Percentiles rank a stretch among this genome's conserved stretches.
Evolutionary conservation across 2,113 vertebrate genomes (phyloP).

Genomic region (Danionella cerebrum): DNA sequence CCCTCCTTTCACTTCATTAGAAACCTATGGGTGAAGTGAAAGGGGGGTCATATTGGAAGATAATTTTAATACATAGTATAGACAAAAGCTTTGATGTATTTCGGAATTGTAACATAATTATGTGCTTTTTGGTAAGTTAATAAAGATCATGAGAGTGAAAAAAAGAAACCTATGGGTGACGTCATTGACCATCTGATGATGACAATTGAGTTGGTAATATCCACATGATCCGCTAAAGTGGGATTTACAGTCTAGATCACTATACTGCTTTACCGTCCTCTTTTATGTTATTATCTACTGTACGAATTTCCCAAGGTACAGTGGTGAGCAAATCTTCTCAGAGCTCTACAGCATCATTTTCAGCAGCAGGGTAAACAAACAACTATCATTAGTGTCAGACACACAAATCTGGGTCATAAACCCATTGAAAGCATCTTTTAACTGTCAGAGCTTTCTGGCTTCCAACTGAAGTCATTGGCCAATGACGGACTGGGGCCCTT

Average conservation of each 20-base stretch:
- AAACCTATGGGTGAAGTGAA: too few relatives aligned
- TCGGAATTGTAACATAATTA: too few relatives aligned
- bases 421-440: conserved; percentile 7
- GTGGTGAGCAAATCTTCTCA: neutral
- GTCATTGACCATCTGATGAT: too few relatives aligned
- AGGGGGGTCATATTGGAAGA: too few relatives aligned
- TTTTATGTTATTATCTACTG: neutral
- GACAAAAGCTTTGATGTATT: too few relatives aligned
- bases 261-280: neutral
- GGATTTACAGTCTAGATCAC: neutral
- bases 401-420: conserved; percentile 11
- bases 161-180: too few relatives aligned
- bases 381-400: conserved; percentile 14
- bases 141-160: too few relatives aligned
- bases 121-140: too few relatives aligned
- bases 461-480: neutral
- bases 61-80: too few relatives aligned
- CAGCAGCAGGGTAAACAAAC: conserved; percentile 10
- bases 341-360: neutral
- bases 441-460: conserved; percentile 6
- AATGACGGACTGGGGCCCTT: neutral
- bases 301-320: neutral
- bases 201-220: too few relatives aligned
- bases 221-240: too few relatives aligned
- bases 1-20: too few relatives aligned